Evolutionary conservation across 2,888 invertebrate genomes (phyloP).

Genomic region (Lysandra coridon): DNA sequence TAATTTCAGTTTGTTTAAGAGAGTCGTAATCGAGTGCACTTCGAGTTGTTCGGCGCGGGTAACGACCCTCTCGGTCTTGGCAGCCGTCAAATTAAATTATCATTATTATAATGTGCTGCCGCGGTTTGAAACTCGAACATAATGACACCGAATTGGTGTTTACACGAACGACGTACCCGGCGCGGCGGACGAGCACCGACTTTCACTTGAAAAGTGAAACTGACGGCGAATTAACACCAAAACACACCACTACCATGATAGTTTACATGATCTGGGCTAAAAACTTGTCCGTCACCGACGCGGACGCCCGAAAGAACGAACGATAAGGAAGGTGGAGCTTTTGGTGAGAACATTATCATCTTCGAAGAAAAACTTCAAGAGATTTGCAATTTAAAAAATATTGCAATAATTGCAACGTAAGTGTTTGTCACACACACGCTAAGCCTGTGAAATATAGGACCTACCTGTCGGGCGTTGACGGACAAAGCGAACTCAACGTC

Average conservation of each 20-base stretch:
- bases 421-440: not conserved
- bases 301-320: no score
- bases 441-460: not conserved
- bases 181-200: not conserved
- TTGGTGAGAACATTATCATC: not conserved
- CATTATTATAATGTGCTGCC: not conserved
- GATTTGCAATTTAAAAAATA: not conserved
- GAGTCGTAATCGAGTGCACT: not conserved
- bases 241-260: not conserved
- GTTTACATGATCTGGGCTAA: not conserved
- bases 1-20: not conserved
- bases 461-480: not conserved
- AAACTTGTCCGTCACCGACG: not conserved
- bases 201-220: slow-evolving; percentile 13
- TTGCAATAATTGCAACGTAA: not conserved
- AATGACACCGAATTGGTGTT: not conserved
- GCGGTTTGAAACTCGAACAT: not conserved
- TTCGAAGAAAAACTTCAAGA: not conserved
- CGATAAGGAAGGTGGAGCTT: not conserved
- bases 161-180: not conserved
- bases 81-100: not conserved
- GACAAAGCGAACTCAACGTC: not conserved
- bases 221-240: not conserved
- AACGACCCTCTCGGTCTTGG: not conserved
- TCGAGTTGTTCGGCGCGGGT: not conserved